A percentile compares a stretch with the other conserved stretches of the same genome.
Evolutionary conservation across 1,140 invertebrate genomes (phyloP).

Genomic region (Philotrypesis tridentata): DNA sequence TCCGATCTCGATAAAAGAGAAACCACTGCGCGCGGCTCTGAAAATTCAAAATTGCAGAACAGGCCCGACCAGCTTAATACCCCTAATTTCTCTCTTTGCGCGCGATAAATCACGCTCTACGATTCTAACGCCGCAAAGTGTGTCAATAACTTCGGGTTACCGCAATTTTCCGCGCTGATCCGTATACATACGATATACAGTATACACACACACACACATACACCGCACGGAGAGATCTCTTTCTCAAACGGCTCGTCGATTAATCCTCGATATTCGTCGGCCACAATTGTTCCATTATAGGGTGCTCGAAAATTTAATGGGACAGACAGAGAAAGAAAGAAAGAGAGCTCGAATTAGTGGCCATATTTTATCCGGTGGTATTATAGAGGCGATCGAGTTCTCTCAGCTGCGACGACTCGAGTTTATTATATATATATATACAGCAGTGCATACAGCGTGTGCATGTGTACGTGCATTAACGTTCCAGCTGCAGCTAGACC

Average conservation of each 20-base stretch:
- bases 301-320: background rate
- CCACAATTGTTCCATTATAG: constrained; percentile 11
- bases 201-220: too few species aligned
- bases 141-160: background rate
- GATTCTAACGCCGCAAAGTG: background rate
- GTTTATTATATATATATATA: too few species aligned
- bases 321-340: too few species aligned
- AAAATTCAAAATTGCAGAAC: background rate
- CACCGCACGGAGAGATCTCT: too few species aligned
- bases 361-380: background rate
- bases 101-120: background rate
- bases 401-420: background rate
- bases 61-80: background rate
- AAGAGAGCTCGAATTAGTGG: background rate
- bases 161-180: background rate
- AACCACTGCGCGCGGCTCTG: background rate
- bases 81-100: background rate
- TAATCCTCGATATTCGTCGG: background rate
- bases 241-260: background rate
- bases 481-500: constrained; percentile 3
- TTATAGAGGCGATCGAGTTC: constrained; percentile 4
- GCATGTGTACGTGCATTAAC: too few species aligned
- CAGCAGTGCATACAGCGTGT: too few species aligned
- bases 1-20: background rate
- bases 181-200: too few species aligned